Evolutionary conservation across 2,113 vertebrate species (phyloP), one percentile per base, ranked within the genome.

Genomic region (human (Homo sapiens)): DNA sequence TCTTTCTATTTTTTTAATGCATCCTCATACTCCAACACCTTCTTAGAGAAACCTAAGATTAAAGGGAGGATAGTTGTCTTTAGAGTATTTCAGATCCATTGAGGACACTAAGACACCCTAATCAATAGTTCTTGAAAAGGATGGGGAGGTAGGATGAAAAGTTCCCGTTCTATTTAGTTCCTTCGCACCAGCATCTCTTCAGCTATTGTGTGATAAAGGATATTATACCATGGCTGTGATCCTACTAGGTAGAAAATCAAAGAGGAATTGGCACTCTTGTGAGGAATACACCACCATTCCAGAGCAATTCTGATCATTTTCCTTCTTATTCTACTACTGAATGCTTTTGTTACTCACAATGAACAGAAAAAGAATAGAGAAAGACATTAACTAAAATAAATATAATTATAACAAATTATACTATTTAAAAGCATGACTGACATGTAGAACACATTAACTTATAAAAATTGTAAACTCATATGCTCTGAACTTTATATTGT

Each of bases 301-400:
- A 30, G 11, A 93, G 50, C 25, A 91, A 64, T 43, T 94, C 40
- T 68, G n/a, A 48, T 83, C 23, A 20, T 78, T 94, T 89, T 50
- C 72, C 38, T 66, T 94, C 59, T 80, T 70, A 68, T 70, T 20
- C 14, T 32, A 75, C 30, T 61, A 92, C 22, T 83, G 55, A 96
- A 76, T n/a, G 25, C 17, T 83, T 90, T 80, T 72, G 18, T 81
- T 72, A 76, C 30, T 76, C 23, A 76, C n/a, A 85, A 87, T 40
- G 75, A 89, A 48, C 25, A 91, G 32, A 70, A 48, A 92, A 93
- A 92, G 4, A 90, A 94, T 59, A 57, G 13, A 93, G 8, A 93
- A 87, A 88, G 30, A 30, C 22, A 72, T 76, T 91, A 50, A 76
- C n/a, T 79, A 75, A 86, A 92, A 90, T 88, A 72, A 38, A 48